Percentiles rank a stretch among this genome's conserved stretches.
Evolutionary conservation across 2,113 vertebrate genomes (phyloP).

Genomic region (Cryptotis parvus): DNA sequence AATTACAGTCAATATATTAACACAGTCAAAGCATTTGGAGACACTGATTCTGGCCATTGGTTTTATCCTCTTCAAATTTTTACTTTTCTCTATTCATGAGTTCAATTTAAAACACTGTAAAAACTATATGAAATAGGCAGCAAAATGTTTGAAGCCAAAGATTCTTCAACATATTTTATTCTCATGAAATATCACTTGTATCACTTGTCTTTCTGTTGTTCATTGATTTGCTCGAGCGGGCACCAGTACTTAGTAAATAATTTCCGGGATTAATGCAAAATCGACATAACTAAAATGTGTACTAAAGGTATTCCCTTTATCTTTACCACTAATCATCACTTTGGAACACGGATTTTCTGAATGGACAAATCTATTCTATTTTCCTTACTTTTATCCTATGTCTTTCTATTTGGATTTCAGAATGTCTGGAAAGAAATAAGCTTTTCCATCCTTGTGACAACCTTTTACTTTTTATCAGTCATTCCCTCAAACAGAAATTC

Average conservation of each 20-base stretch:
- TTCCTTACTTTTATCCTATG: neutral
- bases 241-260: neutral
- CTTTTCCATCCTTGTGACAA: neutral
- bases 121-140: neutral
- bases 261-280: neutral
- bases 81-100: neutral
- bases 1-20: neutral
- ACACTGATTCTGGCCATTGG: neutral
- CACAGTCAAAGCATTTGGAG: neutral
- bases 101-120: neutral
- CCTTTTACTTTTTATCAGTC: neutral
- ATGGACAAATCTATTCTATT: neutral
- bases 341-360: neutral
- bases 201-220: no score
- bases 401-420: constrained; percentile 52
- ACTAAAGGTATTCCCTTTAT: neutral
- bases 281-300: neutral
- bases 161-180: constrained; percentile 26
- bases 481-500: neutral
- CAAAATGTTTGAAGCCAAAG: neutral
- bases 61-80: neutral
- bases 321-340: neutral
- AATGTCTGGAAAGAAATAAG: neutral
- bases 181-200: neutral
- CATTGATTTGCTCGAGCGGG: no score